Conservation (phyloP, 2,113 vertebrate species). For the Dicerorhinus sumatrensis region DNA sequence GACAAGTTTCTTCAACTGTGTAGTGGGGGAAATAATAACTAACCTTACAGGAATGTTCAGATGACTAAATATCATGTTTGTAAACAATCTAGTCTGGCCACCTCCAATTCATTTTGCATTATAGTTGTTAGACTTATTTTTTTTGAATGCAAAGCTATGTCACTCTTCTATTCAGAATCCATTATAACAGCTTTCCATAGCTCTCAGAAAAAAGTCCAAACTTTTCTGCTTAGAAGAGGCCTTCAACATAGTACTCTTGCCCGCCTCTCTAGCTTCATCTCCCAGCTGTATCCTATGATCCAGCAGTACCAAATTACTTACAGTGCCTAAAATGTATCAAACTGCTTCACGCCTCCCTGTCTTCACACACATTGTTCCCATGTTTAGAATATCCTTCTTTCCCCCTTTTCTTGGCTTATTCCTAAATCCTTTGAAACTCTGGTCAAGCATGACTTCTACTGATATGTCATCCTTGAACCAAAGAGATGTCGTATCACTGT, state of each 20-base stretch:
- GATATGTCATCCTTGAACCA: neutral
- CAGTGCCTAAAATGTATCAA: neutral
- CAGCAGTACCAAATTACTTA: neutral
- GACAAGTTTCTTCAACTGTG: neutral
- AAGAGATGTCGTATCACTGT: neutral
- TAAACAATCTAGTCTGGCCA: neutral
- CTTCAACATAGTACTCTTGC: neutral
- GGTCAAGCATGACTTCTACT: neutral
- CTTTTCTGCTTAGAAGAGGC: neutral
- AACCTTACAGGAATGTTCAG: neutral
- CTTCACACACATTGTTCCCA: neutral
- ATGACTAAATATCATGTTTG: neutral
- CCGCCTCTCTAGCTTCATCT: neutral
- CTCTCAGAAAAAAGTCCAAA: neutral
- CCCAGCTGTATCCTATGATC: neutral
- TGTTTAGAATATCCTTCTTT: neutral
- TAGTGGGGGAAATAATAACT: neutral
- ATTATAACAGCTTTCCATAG: neutral
- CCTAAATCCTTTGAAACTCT: slow-evolving; percentile 42
- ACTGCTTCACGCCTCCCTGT: neutral
- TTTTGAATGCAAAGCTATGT: slow-evolving; percentile 24
- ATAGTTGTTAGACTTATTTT: slow-evolving; percentile 31
- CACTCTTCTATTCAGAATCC: slow-evolving; percentile 33
- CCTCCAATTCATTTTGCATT: neutral
- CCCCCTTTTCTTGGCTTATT: neutral